A percentile compares a stretch with the other conserved stretches of the same genome.
Conservation (phyloP, 2,113 vertebrate genomes). For the Shinisaurus crocodilurus region DNA sequence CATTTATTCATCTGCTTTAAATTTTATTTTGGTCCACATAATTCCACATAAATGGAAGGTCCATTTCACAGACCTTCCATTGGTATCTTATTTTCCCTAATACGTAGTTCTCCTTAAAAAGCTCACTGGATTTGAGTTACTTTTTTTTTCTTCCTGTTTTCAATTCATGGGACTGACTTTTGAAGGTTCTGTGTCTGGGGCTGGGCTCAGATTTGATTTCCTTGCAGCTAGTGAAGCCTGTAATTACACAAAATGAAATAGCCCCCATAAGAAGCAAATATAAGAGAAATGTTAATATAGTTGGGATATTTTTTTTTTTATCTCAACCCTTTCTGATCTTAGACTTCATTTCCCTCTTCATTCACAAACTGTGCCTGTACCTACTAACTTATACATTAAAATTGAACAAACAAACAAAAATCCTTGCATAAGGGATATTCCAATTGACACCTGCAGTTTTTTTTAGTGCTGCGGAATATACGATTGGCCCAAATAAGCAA, state of each 20-base stretch:
- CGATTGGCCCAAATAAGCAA: background rate
- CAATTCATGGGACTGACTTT: background rate
- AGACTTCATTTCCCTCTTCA: conserved; percentile 19
- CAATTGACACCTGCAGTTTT: background rate
- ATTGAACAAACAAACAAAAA: conserved; percentile 31
- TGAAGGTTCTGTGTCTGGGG: conserved; percentile 27
- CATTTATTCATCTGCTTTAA: background rate
- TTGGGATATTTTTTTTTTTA: conserved; percentile 28
- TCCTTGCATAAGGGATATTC: conserved; percentile 23
- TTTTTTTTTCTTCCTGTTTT: conserved; percentile 45
- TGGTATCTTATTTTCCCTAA: background rate
- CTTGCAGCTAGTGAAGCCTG: conserved; percentile 43
- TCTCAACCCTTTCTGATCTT: conserved; percentile 42
- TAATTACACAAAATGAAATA: conserved; percentile 54
- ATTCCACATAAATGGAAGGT: conserved; percentile 10
- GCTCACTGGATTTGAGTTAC: conserved; percentile 3
- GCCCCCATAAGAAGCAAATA: conserved; percentile 44
- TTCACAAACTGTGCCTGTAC: background rate
- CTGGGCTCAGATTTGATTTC: conserved; percentile 52
- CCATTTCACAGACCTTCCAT: background rate
- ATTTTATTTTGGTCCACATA: background rate
- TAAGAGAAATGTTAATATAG: conserved; percentile 27
- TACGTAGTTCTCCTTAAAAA: conserved; percentile 34
- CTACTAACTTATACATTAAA: background rate
- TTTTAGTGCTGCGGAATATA: background rate